Percentiles rank a stretch among this genome's conserved stretches.
phyloP scores from a whole-genome alignment of 2,888 invertebrate genomes.

The Acanthosoma haemorrhoidale region DNA sequence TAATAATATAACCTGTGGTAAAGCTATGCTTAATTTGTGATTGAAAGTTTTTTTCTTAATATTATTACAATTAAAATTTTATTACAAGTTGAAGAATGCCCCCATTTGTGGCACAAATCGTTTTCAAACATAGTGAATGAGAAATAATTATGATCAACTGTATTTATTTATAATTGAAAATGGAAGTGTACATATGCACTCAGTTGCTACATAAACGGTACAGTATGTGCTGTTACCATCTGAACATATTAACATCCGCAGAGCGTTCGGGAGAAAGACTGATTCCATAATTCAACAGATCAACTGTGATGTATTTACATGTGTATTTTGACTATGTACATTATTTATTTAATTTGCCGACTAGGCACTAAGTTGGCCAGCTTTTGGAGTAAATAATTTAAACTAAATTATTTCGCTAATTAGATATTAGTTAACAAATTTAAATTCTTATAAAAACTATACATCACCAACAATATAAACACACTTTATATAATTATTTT shows the following conservation, averaged over 20 bases:
- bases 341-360: conserved; percentile 17
- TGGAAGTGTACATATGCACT: conserved; percentile 27
- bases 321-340: conserved; percentile 34
- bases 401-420: conserved; percentile 25
- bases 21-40: conserved; percentile 38
- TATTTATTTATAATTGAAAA: conserved; percentile 33
- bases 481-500: conserved; percentile 35
- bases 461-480: conserved; percentile 35
- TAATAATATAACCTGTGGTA: conserved; percentile 36
- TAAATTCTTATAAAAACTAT: conserved; percentile 38
- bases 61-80: conserved; percentile 38
- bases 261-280: conserved; percentile 37
- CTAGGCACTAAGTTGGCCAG: conserved; percentile 34
- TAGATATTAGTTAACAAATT: conserved; percentile 30
- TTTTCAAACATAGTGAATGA: conserved; percentile 36
- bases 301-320: conserved; percentile 35
- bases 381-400: conserved; percentile 24
- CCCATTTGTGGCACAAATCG: conserved; percentile 32
- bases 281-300: conserved; percentile 40
- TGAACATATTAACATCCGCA: conserved; percentile 34
- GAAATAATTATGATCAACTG: conserved; percentile 35
- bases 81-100: conserved; percentile 32
- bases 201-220: conserved; percentile 36
- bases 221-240: conserved; percentile 31
- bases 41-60: conserved; percentile 37